Evolutionary conservation across 2,888 invertebrate genomes (phyloP).

Genomic region (Thymelicus sylvestris): DNA sequence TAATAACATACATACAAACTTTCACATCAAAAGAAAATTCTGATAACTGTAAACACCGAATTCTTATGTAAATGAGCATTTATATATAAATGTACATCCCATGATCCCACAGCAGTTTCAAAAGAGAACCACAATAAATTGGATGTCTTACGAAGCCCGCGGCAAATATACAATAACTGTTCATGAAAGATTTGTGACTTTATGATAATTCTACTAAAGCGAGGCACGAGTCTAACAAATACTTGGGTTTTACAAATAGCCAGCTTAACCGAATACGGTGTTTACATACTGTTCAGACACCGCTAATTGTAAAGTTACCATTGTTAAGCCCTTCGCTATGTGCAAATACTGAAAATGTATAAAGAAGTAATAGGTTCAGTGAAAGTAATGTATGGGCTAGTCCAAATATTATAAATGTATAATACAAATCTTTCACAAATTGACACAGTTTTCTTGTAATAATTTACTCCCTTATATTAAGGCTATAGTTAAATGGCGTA

Average conservation of each 20-base stretch:
- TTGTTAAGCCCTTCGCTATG: constrained; percentile 2
- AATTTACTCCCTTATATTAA: no score
- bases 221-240: constrained; percentile 29
- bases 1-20: no score
- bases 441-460: no score
- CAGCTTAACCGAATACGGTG: constrained; percentile 17
- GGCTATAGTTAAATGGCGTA: no score
- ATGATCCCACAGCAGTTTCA: constrained; percentile 1
- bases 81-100: not conserved
- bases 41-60: not conserved
- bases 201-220: constrained; percentile 31
- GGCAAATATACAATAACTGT: constrained; percentile 35
- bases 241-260: constrained; percentile 24
- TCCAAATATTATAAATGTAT: not conserved
- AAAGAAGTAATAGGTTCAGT: constrained; percentile 7
- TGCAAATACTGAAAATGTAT: not conserved
- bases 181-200: constrained; percentile 34
- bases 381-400: constrained; percentile 8
- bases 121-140: constrained; percentile 35
- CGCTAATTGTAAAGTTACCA: constrained; percentile 2
- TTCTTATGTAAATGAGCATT: constrained; percentile 4
- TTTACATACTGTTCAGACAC: not conserved
- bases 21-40: not conserved
- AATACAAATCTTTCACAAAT: no score
- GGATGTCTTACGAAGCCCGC: constrained; percentile 30